phyloP scores from a whole-genome alignment of 1,140 invertebrate genomes.

The Dendrolimus punctatus region DNA sequence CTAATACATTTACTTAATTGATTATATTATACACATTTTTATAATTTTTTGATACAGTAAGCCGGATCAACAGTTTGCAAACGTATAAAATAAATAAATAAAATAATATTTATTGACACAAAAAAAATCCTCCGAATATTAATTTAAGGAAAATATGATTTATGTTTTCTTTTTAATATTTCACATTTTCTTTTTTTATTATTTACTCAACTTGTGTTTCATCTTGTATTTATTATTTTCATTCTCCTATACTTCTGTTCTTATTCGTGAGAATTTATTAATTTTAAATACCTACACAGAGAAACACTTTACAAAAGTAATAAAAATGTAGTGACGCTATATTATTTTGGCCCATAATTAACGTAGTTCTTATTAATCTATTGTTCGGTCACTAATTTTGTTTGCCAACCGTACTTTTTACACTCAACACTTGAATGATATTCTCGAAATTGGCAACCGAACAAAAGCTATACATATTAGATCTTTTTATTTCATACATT shows the following conservation, averaged over 20 bases:
- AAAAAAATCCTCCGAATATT: conserved; percentile 16
- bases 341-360: conserved; percentile 64
- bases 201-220: conserved; percentile 42
- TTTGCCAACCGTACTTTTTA: conserved; percentile 1
- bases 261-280: conserved; percentile 52
- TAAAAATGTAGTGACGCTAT: conserved; percentile 48
- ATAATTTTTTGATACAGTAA: conserved; percentile 48
- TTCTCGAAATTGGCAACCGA: conserved; percentile 47
- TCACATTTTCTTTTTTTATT: conserved; percentile 43
- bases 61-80: conserved; percentile 39
- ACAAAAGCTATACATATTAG: conserved; percentile 32
- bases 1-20: conserved; percentile 27
- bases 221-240: conserved; percentile 33
- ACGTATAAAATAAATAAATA: conserved; percentile 16
- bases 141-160: conserved; percentile 10
- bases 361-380: conserved; percentile 41
- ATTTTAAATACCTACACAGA: conserved; percentile 57
- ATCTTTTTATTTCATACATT: conserved; percentile 1
- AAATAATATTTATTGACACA: conserved; percentile 18
- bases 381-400: conserved; percentile 56
- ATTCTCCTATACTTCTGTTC: conserved; percentile 64
- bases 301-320: conserved; percentile 68
- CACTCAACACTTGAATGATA: conserved; percentile 5
- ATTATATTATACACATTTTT: conserved; percentile 43
- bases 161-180: conserved; percentile 29